Evolutionary conservation across 2,113 vertebrate species (phyloP).

Genomic region (Lanius collurio): DNA sequence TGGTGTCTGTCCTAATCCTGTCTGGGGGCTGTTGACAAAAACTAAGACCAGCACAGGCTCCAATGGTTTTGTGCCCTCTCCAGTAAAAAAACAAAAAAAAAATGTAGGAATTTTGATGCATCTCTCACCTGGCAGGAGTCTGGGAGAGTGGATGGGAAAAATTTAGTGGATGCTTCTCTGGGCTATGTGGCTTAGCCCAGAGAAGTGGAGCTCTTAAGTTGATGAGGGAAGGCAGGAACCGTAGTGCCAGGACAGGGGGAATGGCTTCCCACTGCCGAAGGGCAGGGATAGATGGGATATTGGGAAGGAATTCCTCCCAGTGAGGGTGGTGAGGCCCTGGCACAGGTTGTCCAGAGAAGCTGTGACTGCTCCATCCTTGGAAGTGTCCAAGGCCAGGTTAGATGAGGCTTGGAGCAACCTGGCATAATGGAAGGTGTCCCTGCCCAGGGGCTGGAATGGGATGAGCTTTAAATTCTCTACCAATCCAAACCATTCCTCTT

Average conservation of each 20-base stretch:
- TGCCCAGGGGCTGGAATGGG: not conserved
- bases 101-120: accelerated
- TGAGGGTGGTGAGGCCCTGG: not conserved
- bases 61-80: not conserved
- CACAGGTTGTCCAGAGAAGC: not conserved
- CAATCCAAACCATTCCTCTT: not conserved
- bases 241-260: not conserved
- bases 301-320: not conserved
- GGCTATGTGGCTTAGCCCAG: accelerated
- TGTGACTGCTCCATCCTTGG: not conserved
- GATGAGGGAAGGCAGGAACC: not conserved
- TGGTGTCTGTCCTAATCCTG: not conserved
- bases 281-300: not conserved
- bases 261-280: not conserved
- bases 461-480: not conserved
- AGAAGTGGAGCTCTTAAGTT: not conserved
- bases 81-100: not conserved
- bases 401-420: accelerated
- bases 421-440: not conserved
- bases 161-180: accelerated
- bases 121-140: not conserved
- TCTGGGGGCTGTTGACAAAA: not conserved
- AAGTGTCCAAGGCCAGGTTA: not conserved
- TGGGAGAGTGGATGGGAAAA: not conserved
- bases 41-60: not conserved